phyloP scores from a whole-genome alignment of 2,797 vertebrate genomes.

The Gymnopithys bicolor region DNA sequence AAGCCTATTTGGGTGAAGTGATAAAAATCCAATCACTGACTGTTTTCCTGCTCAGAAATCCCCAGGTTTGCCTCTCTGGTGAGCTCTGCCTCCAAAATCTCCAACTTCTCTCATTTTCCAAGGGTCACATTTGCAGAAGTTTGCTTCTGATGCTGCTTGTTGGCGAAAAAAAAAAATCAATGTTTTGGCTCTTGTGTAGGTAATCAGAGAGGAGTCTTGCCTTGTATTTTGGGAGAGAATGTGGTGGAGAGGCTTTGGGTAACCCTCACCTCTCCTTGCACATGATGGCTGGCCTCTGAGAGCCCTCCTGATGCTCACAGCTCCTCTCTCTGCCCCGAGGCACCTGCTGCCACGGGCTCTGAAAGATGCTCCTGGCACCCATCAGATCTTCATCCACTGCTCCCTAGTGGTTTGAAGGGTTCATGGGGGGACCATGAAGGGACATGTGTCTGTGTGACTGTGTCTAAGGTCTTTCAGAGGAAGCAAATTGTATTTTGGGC shows the following conservation, averaged over 20 bases:
- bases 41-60: background rate
- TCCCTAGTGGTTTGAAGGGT: background rate
- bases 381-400: background rate
- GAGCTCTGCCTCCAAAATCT: background rate
- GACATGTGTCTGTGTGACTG: background rate
- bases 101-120: background rate
- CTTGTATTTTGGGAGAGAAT: background rate
- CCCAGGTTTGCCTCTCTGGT: background rate
- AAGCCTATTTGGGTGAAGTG: background rate
- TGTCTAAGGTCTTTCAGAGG: slow-evolving; percentile 18
- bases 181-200: background rate
- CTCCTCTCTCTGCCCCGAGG: background rate
- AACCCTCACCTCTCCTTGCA: background rate
- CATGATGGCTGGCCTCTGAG: background rate
- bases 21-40: background rate
- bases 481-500: background rate
- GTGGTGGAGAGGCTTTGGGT: background rate
- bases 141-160: background rate
- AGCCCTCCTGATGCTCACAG: background rate
- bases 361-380: background rate
- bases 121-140: background rate
- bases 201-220: background rate
- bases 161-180: background rate
- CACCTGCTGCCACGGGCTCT: background rate
- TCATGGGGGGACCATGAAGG: fast-evolving